A percentile compares a stretch with the other conserved stretches of the same genome.
Conservation (phyloP, 2,113 vertebrate genomes). For the Alligator sinensis region DNA sequence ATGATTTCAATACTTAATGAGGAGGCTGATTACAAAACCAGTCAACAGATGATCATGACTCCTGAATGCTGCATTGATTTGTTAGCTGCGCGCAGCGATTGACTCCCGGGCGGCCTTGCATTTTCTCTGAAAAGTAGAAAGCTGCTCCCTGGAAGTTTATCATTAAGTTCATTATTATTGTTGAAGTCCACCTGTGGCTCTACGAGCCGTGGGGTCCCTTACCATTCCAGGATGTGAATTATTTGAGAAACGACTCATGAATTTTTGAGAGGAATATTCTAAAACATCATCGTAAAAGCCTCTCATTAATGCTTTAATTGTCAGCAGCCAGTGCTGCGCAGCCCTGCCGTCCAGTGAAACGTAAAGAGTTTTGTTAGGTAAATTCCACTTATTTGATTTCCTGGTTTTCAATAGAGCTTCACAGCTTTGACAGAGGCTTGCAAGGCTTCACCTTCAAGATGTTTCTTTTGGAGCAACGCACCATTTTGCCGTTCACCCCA, state of each 20-base stretch:
- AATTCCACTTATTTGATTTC: background rate
- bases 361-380: background rate
- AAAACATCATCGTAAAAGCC: background rate
- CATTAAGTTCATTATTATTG: background rate
- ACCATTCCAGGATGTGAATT: background rate
- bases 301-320: too few species aligned
- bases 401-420: background rate
- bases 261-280: background rate
- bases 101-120: background rate
- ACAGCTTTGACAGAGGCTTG: background rate
- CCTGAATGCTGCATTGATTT: background rate
- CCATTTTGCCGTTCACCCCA: too few species aligned
- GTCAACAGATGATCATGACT: too few species aligned
- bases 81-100: background rate
- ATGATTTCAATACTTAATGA: background rate
- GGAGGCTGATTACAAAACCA: background rate
- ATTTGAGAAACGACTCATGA: background rate
- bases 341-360: background rate
- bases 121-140: background rate
- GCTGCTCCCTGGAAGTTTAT: background rate
- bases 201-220: background rate
- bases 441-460: background rate
- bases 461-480: background rate
- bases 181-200: background rate
- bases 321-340: background rate